Base-by-base conservation (phyloP, 2,113 vertebrate species). In the Egretta garzetta region DNA sequence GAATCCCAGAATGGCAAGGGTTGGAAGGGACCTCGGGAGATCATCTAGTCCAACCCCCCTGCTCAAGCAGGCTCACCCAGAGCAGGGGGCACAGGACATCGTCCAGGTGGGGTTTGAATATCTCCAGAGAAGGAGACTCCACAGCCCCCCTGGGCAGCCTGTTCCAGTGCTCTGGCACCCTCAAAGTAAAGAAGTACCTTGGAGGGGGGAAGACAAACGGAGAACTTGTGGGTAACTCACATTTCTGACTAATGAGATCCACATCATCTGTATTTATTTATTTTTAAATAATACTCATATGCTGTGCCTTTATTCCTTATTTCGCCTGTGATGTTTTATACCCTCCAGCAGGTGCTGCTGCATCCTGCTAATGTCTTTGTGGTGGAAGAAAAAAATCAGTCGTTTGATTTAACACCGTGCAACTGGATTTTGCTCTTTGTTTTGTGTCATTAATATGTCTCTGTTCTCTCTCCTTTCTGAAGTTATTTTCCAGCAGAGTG, bases 271-370 rank as follows among this genome's bases (percentile, higher is more conserved):
- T 24, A 24, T 75, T 59, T 70, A 55, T 66, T 47, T 93, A 33
- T 60, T 90, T 66, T 39, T 15, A 41, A 92, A 75, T 45, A 73
- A 45, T 41, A 59, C 32, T 76, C 10, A 8, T 21, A 47, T 0
- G 0, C 85, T 53, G 12, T 2, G 1, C 24, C 91, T 27, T 27
- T 39, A 37, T 26, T 92, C 28, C 13, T 52, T 84, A 11, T 71
- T 77, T 80, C 43, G 56, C 62, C 81, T 90, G 85, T 95, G 85
- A 28, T 96, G 53, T 66, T 94, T 90, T 88, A 67, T 87, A 82
- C 30, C 53, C 39, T 95, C 95, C 96, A 96, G 96, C 90, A 97
- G 94, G 94, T 97, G 97, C 86, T 96, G 97, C 97, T 97, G 79
- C 43, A 43, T 85, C 84, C 87, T 93, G 64, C 70, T 89, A 41